phyloP scores from a whole-genome alignment of 2,888 invertebrate genomes.

The Rhynchonema sp. region DNA sequence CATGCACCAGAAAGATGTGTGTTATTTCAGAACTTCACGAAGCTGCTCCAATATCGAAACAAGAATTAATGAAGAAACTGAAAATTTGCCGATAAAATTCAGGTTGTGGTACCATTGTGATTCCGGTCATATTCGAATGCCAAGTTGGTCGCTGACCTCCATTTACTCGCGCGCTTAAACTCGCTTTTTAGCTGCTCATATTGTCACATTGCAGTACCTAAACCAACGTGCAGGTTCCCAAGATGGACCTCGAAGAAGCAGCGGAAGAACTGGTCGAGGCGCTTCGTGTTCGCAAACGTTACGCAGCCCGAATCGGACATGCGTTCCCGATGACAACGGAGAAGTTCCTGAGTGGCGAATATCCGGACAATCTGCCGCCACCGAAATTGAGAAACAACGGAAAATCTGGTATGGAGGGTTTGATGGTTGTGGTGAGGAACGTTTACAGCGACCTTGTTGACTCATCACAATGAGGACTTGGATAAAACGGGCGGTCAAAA shows the following conservation, averaged over 20 bases:
- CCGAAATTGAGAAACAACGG: constrained; percentile 3
- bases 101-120: not conserved
- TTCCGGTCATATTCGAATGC: not conserved
- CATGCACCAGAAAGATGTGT: not conserved
- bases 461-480: too few species aligned
- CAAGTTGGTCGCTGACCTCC: not conserved
- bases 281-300: constrained; percentile 65
- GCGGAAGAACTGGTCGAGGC: constrained; percentile 69
- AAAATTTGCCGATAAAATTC: too few species aligned
- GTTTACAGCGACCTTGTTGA: too few species aligned
- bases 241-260: constrained; percentile 77
- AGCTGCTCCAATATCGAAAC: too few species aligned
- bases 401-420: too few species aligned
- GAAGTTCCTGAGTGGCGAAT: constrained; percentile 20
- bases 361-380: constrained; percentile 19
- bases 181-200: constrained; percentile 18
- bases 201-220: too few species aligned
- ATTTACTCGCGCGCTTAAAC: not conserved
- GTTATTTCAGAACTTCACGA: not conserved
- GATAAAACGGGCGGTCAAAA: too few species aligned
- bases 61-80: too few species aligned
- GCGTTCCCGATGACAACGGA: constrained; percentile 21
- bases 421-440: too few species aligned
- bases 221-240: constrained; percentile 48
- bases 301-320: constrained; percentile 46